These are phyloP conservation scores for Rynchops niger DNA, from an alignment of 2,113 vertebrate species.

Conservation along the genomic window DNA sequence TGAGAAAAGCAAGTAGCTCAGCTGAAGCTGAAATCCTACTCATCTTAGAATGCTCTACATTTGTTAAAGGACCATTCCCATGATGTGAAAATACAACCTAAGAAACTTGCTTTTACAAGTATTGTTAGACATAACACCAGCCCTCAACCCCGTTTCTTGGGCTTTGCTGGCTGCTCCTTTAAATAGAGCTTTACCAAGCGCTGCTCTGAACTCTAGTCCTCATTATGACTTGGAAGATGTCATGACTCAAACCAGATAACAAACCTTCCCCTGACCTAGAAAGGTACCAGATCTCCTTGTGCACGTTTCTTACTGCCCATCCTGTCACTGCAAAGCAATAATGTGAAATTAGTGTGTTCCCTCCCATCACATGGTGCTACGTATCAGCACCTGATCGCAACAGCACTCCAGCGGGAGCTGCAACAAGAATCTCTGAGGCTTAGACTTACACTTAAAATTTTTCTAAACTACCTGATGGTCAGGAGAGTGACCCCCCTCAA, in stretches of 20 bases:
- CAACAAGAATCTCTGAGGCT: background rate
- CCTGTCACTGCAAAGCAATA: background rate
- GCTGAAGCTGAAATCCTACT: background rate
- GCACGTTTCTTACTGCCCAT: background rate
- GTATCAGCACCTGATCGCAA: background rate
- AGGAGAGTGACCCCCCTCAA: background rate
- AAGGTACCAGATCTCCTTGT: background rate
- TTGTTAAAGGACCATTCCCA: background rate
- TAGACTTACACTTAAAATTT: background rate
- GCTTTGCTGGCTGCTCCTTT: background rate
- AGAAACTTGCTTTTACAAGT: background rate
- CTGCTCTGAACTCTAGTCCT: background rate
- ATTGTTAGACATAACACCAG: background rate
- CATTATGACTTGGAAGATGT: background rate
- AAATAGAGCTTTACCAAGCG: fast-evolving
- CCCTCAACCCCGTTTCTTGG: background rate
- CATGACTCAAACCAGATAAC: background rate
- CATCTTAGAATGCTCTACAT: background rate
- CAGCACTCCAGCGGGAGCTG: background rate
- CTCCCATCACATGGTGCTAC: background rate
- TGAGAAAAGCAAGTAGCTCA: background rate
- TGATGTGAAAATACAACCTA: background rate
- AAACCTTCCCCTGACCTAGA: background rate
- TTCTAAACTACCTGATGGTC: background rate
- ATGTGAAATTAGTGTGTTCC: background rate